Evolutionary conservation across 30 jellyfish, hydroid and myxozoan genomes (phyloP).

Genomic region (Aurelia aurita complex sp. Pacific): DNA sequence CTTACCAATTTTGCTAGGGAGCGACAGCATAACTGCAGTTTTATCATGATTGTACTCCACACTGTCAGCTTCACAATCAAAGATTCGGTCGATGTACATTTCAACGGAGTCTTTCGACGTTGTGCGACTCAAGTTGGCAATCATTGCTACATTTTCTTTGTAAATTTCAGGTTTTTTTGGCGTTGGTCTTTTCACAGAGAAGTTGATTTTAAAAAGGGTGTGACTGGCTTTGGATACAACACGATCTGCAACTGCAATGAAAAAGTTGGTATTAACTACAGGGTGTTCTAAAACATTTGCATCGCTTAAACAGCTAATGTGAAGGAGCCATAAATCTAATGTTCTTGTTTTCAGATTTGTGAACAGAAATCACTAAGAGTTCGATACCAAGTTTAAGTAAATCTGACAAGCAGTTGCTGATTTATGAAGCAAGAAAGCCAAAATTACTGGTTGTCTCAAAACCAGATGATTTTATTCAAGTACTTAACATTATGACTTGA

Average conservation of each 20-base stretch:
- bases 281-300: too few relatives aligned
- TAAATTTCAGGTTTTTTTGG: background rate
- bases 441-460: too few relatives aligned
- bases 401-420: too few relatives aligned
- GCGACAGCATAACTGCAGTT: conserved; percentile 10
- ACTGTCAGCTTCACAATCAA: background rate
- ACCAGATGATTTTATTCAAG: too few relatives aligned
- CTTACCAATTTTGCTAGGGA: conserved; percentile 29
- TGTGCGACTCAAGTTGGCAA: background rate
- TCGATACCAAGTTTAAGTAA: too few relatives aligned
- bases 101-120: background rate
- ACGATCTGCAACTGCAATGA: conserved; percentile 15
- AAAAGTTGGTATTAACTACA: background rate
- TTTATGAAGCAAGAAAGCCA: too few relatives aligned
- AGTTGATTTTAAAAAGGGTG: background rate
- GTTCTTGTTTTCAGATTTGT: too few relatives aligned
- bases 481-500: too few relatives aligned
- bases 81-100: background rate
- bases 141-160: background rate
- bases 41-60: conserved; percentile 8
- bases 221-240: background rate
- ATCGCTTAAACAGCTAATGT: too few relatives aligned
- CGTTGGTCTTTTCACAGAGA: background rate
- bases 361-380: too few relatives aligned
- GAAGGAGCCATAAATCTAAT: too few relatives aligned